Evolutionary conservation across 2,113 vertebrate species (phyloP).

Genomic region (Elanus axillaris): DNA sequence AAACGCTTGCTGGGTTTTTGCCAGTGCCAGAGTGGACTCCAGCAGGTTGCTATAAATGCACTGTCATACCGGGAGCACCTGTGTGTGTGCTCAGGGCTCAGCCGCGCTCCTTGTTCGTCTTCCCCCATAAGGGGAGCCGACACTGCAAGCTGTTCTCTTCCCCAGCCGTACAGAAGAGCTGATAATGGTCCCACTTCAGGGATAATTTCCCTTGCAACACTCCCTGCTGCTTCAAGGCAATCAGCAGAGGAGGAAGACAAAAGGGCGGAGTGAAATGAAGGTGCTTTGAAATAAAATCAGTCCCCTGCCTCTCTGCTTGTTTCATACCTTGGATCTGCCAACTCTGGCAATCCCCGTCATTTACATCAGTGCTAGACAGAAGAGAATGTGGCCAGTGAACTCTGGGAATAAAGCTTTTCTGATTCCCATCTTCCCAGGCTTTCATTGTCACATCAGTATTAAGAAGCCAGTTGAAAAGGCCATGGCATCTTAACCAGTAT

Average conservation of each 20-base stretch:
- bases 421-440: neutral
- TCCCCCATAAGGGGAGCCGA: rapidly evolving
- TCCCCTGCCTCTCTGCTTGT: neutral
- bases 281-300: neutral
- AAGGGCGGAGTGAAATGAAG: neutral
- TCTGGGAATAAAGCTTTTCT: neutral
- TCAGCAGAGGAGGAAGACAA: neutral
- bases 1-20: rapidly evolving
- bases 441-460: neutral
- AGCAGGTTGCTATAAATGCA: neutral
- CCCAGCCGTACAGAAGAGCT: neutral
- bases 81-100: neutral
- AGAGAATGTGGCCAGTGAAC: neutral
- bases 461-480: neutral
- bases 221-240: neutral
- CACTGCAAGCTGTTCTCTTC: neutral
- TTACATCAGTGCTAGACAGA: neutral
- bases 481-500: neutral
- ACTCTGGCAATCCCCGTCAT: neutral
- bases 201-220: neutral
- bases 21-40: neutral
- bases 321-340: neutral
- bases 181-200: neutral
- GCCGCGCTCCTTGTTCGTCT: rapidly evolving
- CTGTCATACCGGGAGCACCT: neutral